These are phyloP conservation scores for Labroides dimidiatus DNA, from an alignment of 2,797 vertebrate genomes.

Conservation along the genomic window DNA sequence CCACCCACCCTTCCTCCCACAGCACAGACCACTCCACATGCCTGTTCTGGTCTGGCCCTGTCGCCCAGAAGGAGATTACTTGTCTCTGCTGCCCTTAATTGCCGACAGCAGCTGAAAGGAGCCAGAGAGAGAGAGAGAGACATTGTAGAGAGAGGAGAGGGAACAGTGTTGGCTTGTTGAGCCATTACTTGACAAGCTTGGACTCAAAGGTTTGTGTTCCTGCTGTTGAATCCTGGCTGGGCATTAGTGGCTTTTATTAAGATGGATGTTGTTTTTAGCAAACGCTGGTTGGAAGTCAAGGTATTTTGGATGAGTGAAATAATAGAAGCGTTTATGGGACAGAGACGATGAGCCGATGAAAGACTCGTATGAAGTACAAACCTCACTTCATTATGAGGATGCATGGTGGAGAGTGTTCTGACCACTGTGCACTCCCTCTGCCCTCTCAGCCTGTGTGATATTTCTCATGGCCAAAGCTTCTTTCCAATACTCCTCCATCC, in stretches of 20 bases:
- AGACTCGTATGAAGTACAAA: slow-evolving; percentile 7
- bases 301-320: slow-evolving; percentile 32
- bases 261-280: slow-evolving; percentile 69
- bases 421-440: slow-evolving; percentile 46
- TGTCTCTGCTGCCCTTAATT: slow-evolving; percentile 88
- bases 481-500: slow-evolving; percentile 31
- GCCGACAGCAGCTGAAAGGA: slow-evolving; percentile 85
- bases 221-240: slow-evolving; percentile 72
- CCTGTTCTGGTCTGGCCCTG: slow-evolving; percentile 79
- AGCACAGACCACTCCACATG: slow-evolving; percentile 77
- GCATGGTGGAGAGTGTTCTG: slow-evolving; percentile 24
- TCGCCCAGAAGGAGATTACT: slow-evolving; percentile 86
- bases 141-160: slow-evolving; percentile 63
- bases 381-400: slow-evolving; percentile 38
- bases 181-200: slow-evolving; percentile 75
- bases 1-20: slow-evolving; percentile 26
- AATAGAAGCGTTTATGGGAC: slow-evolving; percentile 18
- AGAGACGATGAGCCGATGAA: slow-evolving; percentile 36
- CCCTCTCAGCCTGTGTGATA: slow-evolving; percentile 51
- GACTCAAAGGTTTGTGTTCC: slow-evolving; percentile 73
- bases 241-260: slow-evolving; percentile 62
- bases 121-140: slow-evolving; percentile 62
- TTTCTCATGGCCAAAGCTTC: slow-evolving; percentile 43
- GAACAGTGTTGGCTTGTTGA: slow-evolving; percentile 79
- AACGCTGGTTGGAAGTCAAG: slow-evolving; percentile 37